Evolutionary conservation across 23 tunicate species (phyloP).

Genomic region (Phallusia fumigata): DNA sequence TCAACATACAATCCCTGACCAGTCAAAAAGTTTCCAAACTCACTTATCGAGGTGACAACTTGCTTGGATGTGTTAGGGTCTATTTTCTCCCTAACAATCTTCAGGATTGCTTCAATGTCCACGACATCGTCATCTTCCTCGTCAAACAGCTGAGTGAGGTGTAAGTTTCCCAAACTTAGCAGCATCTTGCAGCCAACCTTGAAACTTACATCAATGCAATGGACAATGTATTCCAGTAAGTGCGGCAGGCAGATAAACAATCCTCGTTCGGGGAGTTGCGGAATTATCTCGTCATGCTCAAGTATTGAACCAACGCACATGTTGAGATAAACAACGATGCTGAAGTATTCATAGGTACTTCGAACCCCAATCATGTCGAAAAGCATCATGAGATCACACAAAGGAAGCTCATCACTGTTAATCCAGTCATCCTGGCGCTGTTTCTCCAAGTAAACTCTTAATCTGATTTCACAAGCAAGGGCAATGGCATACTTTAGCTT

Average conservation of each 20-base stretch:
- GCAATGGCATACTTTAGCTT: constrained; percentile 22
- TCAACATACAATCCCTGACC: neutral
- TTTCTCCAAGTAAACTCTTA: neutral
- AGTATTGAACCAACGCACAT: neutral
- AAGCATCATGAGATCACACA: neutral
- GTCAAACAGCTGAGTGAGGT: neutral
- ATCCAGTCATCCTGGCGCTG: constrained; percentile 10
- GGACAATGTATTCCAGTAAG: neutral
- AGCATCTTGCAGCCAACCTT: neutral
- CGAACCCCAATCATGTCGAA: neutral
- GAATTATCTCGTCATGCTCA: neutral
- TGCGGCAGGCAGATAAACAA: neutral
- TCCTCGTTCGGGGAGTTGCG: neutral
- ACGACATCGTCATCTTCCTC: neutral
- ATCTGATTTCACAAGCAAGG: constrained; percentile 22
- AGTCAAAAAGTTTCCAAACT: neutral
- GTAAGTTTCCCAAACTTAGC: neutral
- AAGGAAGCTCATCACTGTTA: neutral
- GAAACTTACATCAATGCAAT: neutral
- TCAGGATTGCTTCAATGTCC: neutral
- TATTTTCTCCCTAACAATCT: neutral
- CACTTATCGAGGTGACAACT: neutral
- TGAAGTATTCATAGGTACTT: constrained; percentile 3
- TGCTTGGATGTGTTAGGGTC: neutral
- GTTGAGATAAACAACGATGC: neutral